Percentiles rank a stretch among this genome's conserved stretches.
These are phyloP conservation scores for Pteronotus mesoamericanus DNA, from an alignment of 2,797 vertebrate species.

Conservation along the genomic window DNA sequence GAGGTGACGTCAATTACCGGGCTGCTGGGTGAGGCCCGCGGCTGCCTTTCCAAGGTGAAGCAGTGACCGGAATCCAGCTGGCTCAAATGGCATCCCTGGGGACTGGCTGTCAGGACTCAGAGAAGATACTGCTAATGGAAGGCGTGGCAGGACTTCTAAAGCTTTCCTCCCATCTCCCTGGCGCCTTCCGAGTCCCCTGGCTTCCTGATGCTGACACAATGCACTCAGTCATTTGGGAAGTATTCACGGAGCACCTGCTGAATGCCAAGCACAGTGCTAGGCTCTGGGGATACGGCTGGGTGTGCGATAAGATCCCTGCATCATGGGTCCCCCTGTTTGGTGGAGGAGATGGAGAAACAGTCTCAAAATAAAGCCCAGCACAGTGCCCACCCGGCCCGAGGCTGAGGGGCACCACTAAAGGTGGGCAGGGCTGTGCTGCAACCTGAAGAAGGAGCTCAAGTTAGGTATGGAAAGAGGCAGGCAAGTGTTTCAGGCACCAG, in stretches of 20 bases:
- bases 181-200: not conserved
- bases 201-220: not conserved
- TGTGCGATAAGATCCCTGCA: not conserved
- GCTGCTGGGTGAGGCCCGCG: not conserved
- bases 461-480: not conserved
- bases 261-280: not conserved
- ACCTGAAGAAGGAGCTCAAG: not conserved
- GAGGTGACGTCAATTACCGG: conserved; percentile 16
- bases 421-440: not conserved
- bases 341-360: not conserved
- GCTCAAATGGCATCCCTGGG: conserved; percentile 23
- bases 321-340: not conserved
- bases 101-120: not conserved
- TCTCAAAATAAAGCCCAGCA: not conserved
- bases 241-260: conserved; percentile 4
- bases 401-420: not conserved
- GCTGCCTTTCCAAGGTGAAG: conserved; percentile 60
- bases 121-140: conserved; percentile 64
- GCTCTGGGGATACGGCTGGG: not conserved
- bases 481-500: not conserved
- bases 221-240: not conserved
- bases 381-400: not conserved
- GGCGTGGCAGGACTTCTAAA: conserved; percentile 41
- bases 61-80: conserved; percentile 56
- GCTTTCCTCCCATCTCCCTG: not conserved